Conservation (phyloP, 2,888 invertebrate genomes). For the Axea sp. region DNA sequence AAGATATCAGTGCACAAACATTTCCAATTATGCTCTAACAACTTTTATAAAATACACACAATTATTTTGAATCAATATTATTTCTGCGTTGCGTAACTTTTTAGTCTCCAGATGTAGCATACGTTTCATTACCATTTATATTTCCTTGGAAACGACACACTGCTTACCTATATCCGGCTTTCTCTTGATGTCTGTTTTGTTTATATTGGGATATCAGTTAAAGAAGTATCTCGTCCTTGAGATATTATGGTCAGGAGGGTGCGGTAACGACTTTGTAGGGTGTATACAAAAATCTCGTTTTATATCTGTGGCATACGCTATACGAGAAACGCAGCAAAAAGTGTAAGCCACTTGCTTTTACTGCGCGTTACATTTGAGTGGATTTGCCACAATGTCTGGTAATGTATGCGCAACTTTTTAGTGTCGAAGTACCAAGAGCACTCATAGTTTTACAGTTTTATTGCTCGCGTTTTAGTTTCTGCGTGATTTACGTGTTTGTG, state of each 20-base stretch:
- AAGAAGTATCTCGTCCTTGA: slow-evolving; percentile 31
- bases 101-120: not conserved
- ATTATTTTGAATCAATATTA: slow-evolving; percentile 5
- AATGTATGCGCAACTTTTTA: slow-evolving; percentile 62
- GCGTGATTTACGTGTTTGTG: slow-evolving; percentile 59
- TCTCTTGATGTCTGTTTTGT: slow-evolving; percentile 11
- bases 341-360: slow-evolving; percentile 59
- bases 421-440: slow-evolving; percentile 55
- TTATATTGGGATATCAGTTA: slow-evolving; percentile 33
- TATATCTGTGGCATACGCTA: slow-evolving; percentile 53
- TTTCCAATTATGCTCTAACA: not conserved
- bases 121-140: slow-evolving; percentile 14
- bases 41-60: not conserved
- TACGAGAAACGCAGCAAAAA: slow-evolving; percentile 44
- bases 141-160: not conserved
- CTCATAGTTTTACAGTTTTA: slow-evolving; percentile 55
- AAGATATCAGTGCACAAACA: too few relatives aligned
- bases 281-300: slow-evolving; percentile 57
- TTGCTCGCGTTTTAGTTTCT: slow-evolving; percentile 47
- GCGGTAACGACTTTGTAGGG: slow-evolving; percentile 36
- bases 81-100: too few relatives aligned
- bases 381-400: slow-evolving; percentile 57
- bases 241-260: slow-evolving; percentile 37
- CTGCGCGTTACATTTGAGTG: slow-evolving; percentile 60
- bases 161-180: not conserved